Conservation (phyloP, 2,888 invertebrate species). For the Selenia dentaria region DNA sequence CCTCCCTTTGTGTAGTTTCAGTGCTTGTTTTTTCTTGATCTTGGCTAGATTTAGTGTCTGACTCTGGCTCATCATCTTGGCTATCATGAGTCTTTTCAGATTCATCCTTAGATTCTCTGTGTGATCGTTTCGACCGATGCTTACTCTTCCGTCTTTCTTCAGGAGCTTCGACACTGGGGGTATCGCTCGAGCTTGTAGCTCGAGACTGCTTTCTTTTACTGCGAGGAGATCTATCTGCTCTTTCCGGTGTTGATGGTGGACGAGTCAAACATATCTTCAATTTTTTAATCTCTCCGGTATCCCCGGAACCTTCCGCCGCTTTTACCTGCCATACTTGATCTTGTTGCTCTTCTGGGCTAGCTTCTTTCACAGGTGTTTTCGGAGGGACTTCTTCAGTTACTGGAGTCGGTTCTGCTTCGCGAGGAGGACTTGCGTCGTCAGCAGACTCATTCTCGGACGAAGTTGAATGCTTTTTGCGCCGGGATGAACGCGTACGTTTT, state of each 20-base stretch:
- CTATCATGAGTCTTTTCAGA: constrained; percentile 62
- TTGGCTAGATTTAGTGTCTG: constrained; percentile 32
- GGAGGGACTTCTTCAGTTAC: constrained; percentile 51
- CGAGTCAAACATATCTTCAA: constrained; percentile 86
- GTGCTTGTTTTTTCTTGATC: constrained; percentile 40
- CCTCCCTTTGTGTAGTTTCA: constrained; percentile 53
- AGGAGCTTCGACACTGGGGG: constrained; percentile 66
- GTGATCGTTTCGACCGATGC: constrained; percentile 64
- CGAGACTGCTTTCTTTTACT: constrained; percentile 79
- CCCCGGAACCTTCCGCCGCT: constrained; percentile 71
- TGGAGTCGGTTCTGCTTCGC: constrained; percentile 48
- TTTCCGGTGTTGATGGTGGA: constrained; percentile 81
- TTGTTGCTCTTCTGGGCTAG: constrained; percentile 63
- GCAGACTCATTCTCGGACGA: constrained; percentile 81
- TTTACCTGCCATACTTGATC: constrained; percentile 84
- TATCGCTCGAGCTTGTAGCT: constrained; percentile 78
- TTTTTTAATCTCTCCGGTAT: constrained; percentile 86
- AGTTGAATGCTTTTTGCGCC: constrained; percentile 82
- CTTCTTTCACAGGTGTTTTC: constrained; percentile 59
- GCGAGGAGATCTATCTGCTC: constrained; percentile 77
- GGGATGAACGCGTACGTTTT: constrained; percentile 81
- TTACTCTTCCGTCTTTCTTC: constrained; percentile 76
- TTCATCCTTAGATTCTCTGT: constrained; percentile 63
- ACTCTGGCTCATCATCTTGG: constrained; percentile 57
- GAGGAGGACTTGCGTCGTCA: constrained; percentile 62